Percentiles rank a stretch among this genome's conserved stretches.
Evolutionary conservation across 2,113 vertebrate species (phyloP).

Genomic region (Callopanchax toddi): DNA sequence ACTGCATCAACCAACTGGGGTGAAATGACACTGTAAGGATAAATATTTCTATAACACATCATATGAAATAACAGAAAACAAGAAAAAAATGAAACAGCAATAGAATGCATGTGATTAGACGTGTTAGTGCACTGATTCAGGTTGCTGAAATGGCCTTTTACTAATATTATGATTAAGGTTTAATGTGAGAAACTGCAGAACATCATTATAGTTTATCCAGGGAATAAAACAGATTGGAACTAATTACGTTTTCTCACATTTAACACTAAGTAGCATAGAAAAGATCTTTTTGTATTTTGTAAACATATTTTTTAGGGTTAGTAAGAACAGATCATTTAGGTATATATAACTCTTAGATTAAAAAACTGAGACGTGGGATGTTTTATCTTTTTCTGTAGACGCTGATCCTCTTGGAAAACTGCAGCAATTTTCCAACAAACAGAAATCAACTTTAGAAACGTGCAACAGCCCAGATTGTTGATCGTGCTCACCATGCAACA

Average conservation of each 20-base stretch:
- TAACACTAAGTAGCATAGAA: neutral
- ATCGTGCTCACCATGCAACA: neutral
- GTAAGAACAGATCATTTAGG: too few species aligned
- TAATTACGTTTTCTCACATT: too few species aligned
- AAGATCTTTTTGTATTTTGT: neutral
- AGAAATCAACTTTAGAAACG: neutral
- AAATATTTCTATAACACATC: too few species aligned
- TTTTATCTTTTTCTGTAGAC: too few species aligned
- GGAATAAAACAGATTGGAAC: neutral
- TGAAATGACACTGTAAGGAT: too few species aligned
- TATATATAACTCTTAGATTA: neutral
- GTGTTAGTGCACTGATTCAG: neutral
- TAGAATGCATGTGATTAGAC: too few species aligned
- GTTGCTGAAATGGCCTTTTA: neutral
- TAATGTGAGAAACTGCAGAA: neutral
- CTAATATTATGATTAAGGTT: neutral
- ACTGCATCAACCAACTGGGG: too few species aligned
- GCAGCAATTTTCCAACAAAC: conserved; percentile 8
- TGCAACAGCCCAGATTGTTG: neutral
- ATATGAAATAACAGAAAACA: too few species aligned
- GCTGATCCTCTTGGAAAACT: neutral
- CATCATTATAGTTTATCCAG: neutral
- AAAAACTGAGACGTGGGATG: too few species aligned
- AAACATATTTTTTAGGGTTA: neutral
- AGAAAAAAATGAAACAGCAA: too few species aligned